phyloP scores from a whole-genome alignment of 2,797 vertebrate species.

The Rhynchonycteris naso region DNA sequence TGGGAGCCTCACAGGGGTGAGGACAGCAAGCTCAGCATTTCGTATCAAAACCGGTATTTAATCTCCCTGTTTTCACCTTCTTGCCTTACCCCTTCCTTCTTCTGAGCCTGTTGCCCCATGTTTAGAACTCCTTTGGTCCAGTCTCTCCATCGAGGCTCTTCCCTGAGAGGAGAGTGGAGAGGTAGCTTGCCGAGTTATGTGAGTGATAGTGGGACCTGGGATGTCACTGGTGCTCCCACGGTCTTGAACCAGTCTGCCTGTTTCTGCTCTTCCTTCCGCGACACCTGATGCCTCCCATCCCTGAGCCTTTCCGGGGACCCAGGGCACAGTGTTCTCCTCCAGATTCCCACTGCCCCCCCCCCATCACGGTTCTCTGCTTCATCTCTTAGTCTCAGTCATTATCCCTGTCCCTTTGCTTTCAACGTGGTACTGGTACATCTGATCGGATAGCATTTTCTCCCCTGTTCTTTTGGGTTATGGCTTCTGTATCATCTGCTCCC shows the following conservation, averaged over 20 bases:
- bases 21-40: not conserved
- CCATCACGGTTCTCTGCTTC: not conserved
- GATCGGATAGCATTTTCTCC: not conserved
- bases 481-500: not conserved
- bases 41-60: not conserved
- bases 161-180: not conserved
- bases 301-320: not conserved
- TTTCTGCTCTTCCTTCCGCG: not conserved
- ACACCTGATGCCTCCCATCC: not conserved
- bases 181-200: not conserved
- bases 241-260: not conserved
- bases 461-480: not conserved
- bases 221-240: not conserved
- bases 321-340: rapidly evolving
- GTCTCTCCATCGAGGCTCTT: not conserved
- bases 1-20: not conserved
- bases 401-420: not conserved
- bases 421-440: not conserved
- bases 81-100: not conserved
- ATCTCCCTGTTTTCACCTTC: not conserved
- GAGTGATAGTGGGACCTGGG: not conserved
- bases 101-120: not conserved
- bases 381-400: not conserved
- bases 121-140: not conserved
- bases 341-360: not conserved